These are phyloP conservation scores for Pelodytes ibericus DNA, from an alignment of 2,797 vertebrate genomes.

Conservation along the genomic window DNA sequence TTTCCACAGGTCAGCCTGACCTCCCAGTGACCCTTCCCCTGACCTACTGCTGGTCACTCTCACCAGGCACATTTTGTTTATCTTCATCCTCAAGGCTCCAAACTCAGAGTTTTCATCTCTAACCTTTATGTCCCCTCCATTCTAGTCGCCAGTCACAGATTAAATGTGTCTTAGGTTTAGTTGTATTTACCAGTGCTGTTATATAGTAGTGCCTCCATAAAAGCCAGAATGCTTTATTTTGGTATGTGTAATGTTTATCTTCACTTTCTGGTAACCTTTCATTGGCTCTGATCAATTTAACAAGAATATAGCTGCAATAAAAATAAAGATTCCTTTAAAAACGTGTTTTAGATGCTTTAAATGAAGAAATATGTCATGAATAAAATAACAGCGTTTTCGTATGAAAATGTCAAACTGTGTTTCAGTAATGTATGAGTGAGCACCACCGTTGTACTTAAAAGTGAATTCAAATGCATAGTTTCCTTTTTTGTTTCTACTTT, in stretches of 20 bases:
- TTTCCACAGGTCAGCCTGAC: conserved; percentile 82
- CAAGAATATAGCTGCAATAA: conserved; percentile 28
- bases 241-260: conserved; percentile 50
- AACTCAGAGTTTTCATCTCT: conserved; percentile 61
- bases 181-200: conserved; percentile 46
- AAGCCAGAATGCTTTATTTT: conserved; percentile 46
- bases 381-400: too few species aligned
- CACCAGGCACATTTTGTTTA: conserved; percentile 79
- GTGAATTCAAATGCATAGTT: too few species aligned
- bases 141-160: conserved; percentile 58
- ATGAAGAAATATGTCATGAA: too few species aligned
- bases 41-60: conserved; percentile 81
- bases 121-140: conserved; percentile 58
- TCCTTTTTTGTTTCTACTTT: too few species aligned
- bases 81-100: conserved; percentile 70
- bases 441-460: too few species aligned
- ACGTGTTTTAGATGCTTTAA: too few species aligned
- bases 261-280: conserved; percentile 40
- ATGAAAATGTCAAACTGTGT: too few species aligned
- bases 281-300: conserved; percentile 38
- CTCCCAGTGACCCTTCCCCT: conserved; percentile 84
- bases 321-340: neutral
- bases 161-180: conserved; percentile 55
- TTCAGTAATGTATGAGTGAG: too few species aligned
- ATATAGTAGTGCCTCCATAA: conserved; percentile 46